Evolutionary conservation across 2,888 invertebrate species (phyloP).

Genomic region (Palloptera scutellata): DNA sequence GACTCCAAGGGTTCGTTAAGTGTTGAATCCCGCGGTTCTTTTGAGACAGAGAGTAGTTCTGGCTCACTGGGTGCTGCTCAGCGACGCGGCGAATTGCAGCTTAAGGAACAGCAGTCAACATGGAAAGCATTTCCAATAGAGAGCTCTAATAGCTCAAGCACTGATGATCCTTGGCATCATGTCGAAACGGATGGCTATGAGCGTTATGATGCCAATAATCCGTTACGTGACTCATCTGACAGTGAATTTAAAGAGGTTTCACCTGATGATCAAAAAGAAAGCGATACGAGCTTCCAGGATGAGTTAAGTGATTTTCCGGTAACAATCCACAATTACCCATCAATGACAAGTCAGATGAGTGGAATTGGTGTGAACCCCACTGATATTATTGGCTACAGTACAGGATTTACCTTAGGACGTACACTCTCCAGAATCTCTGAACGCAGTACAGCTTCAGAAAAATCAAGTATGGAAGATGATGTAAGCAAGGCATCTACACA

Average conservation of each 20-base stretch:
- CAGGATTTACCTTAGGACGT: slow-evolving; percentile 77
- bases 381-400: slow-evolving; percentile 77
- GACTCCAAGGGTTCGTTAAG: slow-evolving; percentile 72
- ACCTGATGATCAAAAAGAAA: slow-evolving; percentile 68
- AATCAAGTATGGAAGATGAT: slow-evolving; percentile 85
- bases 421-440: slow-evolving; percentile 88
- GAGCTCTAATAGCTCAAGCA: slow-evolving; percentile 85
- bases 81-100: slow-evolving; percentile 69
- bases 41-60: slow-evolving; percentile 79
- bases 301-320: slow-evolving; percentile 80
- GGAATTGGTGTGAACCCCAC: slow-evolving; percentile 69
- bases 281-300: slow-evolving; percentile 75
- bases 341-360: slow-evolving; percentile 65
- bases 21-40: slow-evolving; percentile 76
- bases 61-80: slow-evolving; percentile 77
- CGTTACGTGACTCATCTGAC: slow-evolving; percentile 58
- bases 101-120: slow-evolving; percentile 77
- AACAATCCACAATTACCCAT: slow-evolving; percentile 75
- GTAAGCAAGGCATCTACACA: slow-evolving; percentile 86
- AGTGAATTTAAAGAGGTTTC: slow-evolving; percentile 65
- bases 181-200: slow-evolving; percentile 76
- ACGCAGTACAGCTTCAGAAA: slow-evolving; percentile 87
- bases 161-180: slow-evolving; percentile 84
- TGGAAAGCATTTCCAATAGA: slow-evolving; percentile 86
- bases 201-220: slow-evolving; percentile 64